Base-by-base conservation (phyloP, 2,113 vertebrate species). In the Podarcis raffonei region DNA sequence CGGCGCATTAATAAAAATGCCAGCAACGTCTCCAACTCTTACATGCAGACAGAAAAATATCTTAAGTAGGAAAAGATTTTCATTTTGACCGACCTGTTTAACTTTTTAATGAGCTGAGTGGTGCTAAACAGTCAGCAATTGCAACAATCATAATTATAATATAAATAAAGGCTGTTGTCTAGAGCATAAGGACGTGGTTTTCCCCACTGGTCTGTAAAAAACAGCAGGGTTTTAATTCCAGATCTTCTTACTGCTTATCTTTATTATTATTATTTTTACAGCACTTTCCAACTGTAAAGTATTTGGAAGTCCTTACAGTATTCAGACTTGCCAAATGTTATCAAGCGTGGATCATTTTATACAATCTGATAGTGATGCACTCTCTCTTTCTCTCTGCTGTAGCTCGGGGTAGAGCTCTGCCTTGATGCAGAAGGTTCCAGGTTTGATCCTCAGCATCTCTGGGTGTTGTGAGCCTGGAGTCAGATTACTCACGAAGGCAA, bases 61-160 rank as follows among this genome's bases (percentile, higher is more conserved):
- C 59, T 92, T 93, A 77, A 81, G 76, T 86, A 89, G 93, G 92
- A 87, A 94, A 84, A 89, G 42, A 57, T 59, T 90, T 90, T 89
- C 89, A 89, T 93, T 89, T 80, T 89, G 88, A 71, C 74, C 92
- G 85, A 94, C 87, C 85, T 90, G 93, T 91, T 93, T 83, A 93
- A 69, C 93, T 93, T 94, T 89, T 88, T 93, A 92, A 89, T 81
- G 92, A 94, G 48, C 90, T 90, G 62, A 91, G 20, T 82, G 39
- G 69, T 94, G 87, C 87, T 85, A 89, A 82, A 20, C 89, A 82
- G 27, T 68, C 83, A 75, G 81, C 48, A 80, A n/a, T 91, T 92
- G 83, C 66, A 86, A 48, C 92, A 94, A 93, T 89, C 84, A 90
- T 78, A 62, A 86, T 87, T 27, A 30, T 37, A 90, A 93, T 81